phyloP scores from a whole-genome alignment of 2,113 vertebrate species.

The Plecturocebus donacophilus region DNA sequence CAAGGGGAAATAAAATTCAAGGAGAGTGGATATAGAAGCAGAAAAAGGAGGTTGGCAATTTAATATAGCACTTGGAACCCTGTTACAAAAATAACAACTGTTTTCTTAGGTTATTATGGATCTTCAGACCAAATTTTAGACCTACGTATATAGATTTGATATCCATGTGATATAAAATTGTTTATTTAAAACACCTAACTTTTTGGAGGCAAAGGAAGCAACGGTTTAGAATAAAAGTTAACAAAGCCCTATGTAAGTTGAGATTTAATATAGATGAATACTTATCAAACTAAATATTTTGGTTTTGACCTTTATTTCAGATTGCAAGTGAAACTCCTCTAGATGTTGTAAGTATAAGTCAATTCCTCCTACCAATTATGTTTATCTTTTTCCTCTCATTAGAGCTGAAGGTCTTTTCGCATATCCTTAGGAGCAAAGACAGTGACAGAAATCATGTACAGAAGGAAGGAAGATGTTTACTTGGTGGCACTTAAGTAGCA shows the following conservation, averaged over 20 bases:
- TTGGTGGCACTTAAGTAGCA: not conserved
- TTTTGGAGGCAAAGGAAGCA: not conserved
- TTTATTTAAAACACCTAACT: slow-evolving; percentile 38
- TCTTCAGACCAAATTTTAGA: slow-evolving; percentile 17
- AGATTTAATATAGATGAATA: not conserved
- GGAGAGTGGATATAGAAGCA: not conserved
- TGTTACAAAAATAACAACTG: not conserved
- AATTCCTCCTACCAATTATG: slow-evolving; percentile 23
- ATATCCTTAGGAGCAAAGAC: not conserved
- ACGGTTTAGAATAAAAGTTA: not conserved
- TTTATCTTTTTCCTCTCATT: slow-evolving; percentile 26
- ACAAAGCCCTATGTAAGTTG: slow-evolving; percentile 18
- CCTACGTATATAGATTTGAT: not conserved
- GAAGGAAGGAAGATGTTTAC: not conserved
- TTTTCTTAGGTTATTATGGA: not conserved
- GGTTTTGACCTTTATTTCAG: slow-evolving; percentile 85
- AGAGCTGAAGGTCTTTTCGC: not conserved
- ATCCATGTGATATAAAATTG: not conserved
- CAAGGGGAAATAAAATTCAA: slow-evolving; percentile 20
- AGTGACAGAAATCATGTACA: not conserved
- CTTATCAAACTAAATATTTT: slow-evolving; percentile 52
- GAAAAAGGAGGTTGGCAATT: not conserved
- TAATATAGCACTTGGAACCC: not conserved
- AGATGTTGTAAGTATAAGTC: slow-evolving; percentile 94
- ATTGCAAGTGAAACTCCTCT: slow-evolving; percentile 98